Conservation (phyloP, 2,888 invertebrate species). For the Scotopteryx bipunctaria region DNA sequence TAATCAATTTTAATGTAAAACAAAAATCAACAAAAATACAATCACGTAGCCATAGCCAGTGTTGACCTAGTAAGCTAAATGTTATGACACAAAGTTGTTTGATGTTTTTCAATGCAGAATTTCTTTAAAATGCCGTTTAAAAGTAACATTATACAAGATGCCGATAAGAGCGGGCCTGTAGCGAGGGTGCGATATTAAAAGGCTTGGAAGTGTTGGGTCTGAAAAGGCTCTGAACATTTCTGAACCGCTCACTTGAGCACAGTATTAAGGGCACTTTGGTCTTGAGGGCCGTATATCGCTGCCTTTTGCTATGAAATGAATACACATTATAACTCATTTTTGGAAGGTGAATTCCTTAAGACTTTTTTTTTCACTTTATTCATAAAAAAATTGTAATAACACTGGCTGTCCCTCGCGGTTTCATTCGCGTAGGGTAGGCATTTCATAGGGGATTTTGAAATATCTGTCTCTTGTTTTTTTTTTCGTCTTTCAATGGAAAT, state of each 20-base stretch:
- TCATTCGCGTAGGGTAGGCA: too few relatives aligned
- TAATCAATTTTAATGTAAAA: too few relatives aligned
- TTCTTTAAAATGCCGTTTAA: conserved; percentile 59
- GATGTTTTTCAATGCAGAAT: background rate
- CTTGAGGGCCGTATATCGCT: conserved; percentile 73
- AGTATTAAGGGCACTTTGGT: conserved; percentile 80
- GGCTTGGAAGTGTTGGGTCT: conserved; percentile 79
- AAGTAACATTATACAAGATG: conserved; percentile 61
- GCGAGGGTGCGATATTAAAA: conserved; percentile 78
- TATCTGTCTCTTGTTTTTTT: too few relatives aligned
- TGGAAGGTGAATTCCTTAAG: too few relatives aligned
- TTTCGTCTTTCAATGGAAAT: too few relatives aligned
- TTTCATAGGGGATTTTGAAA: too few relatives aligned
- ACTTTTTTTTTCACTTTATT: too few relatives aligned
- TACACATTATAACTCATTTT: conserved; percentile 9
- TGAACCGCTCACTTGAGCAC: conserved; percentile 78
- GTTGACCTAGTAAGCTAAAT: too few relatives aligned
- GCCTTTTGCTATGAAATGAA: conserved; percentile 51
- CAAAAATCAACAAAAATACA: too few relatives aligned
- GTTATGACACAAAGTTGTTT: background rate
- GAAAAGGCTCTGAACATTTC: conserved; percentile 79
- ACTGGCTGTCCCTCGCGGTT: too few relatives aligned
- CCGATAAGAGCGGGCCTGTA: conserved; percentile 61
- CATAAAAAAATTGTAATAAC: too few relatives aligned
- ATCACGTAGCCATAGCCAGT: too few relatives aligned